phyloP scores from a whole-genome alignment of 2,888 invertebrate genomes.

The Thereva unica region DNA sequence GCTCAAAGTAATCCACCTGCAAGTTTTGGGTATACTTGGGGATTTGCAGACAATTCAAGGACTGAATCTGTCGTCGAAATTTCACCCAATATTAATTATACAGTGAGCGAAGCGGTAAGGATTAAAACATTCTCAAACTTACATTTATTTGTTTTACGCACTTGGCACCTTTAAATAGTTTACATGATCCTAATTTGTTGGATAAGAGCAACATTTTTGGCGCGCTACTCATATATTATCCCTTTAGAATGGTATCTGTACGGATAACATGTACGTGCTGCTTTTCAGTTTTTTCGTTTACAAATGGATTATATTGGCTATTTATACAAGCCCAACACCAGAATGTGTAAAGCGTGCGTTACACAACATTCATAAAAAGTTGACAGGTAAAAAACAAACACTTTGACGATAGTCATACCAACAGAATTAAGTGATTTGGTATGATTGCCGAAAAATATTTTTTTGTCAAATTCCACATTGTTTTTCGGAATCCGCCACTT shows the following conservation, averaged over 20 bases:
- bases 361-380: too few relatives aligned
- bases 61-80: constrained; percentile 59
- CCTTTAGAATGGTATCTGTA: too few relatives aligned
- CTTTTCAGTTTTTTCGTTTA: neutral
- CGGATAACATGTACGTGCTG: constrained; percentile 15
- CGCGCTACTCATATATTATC: constrained; percentile 11
- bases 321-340: too few relatives aligned
- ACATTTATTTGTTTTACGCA: constrained; percentile 1
- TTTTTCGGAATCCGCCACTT: too few relatives aligned
- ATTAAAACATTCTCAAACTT: constrained; percentile 1
- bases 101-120: constrained; percentile 59
- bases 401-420: too few relatives aligned
- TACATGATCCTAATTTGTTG: too few relatives aligned
- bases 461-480: too few relatives aligned
- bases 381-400: too few relatives aligned
- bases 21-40: constrained; percentile 58
- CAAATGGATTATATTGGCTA: too few relatives aligned
- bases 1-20: constrained; percentile 59
- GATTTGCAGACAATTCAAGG: constrained; percentile 57
- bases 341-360: too few relatives aligned
- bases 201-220: constrained; percentile 9
- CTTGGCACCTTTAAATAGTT: neutral
- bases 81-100: constrained; percentile 59
- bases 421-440: too few relatives aligned
- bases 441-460: too few relatives aligned